Base-by-base conservation (phyloP, 2,797 vertebrate species). In the Tragelaphus oryx region DNA sequence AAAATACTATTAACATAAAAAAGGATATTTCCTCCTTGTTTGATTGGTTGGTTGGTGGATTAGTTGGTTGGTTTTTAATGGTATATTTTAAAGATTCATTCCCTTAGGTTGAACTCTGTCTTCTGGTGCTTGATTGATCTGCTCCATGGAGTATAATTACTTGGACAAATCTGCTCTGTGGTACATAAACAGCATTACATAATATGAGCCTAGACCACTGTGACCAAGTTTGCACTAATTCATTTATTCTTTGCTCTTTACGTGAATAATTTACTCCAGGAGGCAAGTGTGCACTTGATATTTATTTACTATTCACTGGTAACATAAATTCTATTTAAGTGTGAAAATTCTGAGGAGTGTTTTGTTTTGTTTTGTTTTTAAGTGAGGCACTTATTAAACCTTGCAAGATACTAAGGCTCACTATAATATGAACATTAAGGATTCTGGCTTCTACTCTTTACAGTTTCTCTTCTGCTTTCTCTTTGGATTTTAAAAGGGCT, bases 251-350 rank as follows among this genome's bases (percentile, higher is more conserved):
- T 75, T 90, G 75, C 84, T 95, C 90, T 76, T 74, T 90, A 6
- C 14, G 20, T 93, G 88, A 98, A 94, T 96, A n/a, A 94, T 92
- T 96, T 90, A 97, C 93, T 89, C 68, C 33, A 95, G 95, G 41
- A 97, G 26, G 55, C 30, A 95, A 89, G 3, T 84, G 6, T 28
- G 37, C 20, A 90, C 85, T 79, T 96, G 85, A 13, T 94, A 95
- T 95, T 98, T 97, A 94, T 78, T 85, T 96, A 95, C 95, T 94
- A 89, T 8, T 30, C 5, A 65, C 74, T 76, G 24, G 13, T 94
- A 96, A 89, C 74, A 89, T 92, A 96, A 96, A 55, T 57, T 94
- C 50, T 57, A 92, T 46, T 71, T 52, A 95, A 98, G 60, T 60
- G 5, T 95, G 8, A 28, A 80, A 30, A 74, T 93, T 98, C 96